These are phyloP conservation scores for Vultur gryphus DNA, from an alignment of 2,797 vertebrate genomes.

Conservation along the genomic window DNA sequence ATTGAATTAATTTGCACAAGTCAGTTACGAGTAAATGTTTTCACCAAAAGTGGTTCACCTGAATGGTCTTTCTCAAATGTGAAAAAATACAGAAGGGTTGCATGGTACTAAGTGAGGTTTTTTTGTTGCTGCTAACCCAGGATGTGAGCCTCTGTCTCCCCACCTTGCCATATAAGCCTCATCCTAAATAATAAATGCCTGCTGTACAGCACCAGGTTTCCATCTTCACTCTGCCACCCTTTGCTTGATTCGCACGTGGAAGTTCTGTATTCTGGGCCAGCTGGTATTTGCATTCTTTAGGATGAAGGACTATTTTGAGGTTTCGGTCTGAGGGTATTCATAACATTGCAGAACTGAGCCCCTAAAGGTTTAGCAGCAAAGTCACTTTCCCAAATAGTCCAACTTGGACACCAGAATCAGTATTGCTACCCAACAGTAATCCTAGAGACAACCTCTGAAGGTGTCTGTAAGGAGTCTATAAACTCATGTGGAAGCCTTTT, in stretches of 20 bases:
- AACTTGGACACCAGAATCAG: background rate
- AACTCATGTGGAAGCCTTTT: background rate
- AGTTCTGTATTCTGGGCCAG: background rate
- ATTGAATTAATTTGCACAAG: background rate
- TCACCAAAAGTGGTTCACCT: background rate
- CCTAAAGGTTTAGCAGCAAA: background rate
- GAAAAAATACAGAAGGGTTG: background rate
- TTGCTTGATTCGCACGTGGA: rapidly evolving
- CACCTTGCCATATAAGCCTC: background rate
- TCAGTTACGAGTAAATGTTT: background rate
- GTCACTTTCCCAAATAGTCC: background rate
- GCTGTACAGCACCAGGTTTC: background rate
- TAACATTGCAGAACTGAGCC: background rate
- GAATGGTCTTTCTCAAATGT: background rate
- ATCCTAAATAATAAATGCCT: background rate
- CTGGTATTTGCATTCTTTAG: background rate
- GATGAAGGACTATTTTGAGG: background rate
- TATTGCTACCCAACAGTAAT: background rate
- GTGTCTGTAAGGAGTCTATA: background rate
- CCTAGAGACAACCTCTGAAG: background rate
- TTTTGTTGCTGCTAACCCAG: background rate
- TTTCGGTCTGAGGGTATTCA: rapidly evolving
- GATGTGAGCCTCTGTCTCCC: background rate
- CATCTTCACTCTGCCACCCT: background rate
- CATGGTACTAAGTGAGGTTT: background rate